Base-by-base conservation (phyloP, 2,113 vertebrate genomes). In the Columba janthina region DNA sequence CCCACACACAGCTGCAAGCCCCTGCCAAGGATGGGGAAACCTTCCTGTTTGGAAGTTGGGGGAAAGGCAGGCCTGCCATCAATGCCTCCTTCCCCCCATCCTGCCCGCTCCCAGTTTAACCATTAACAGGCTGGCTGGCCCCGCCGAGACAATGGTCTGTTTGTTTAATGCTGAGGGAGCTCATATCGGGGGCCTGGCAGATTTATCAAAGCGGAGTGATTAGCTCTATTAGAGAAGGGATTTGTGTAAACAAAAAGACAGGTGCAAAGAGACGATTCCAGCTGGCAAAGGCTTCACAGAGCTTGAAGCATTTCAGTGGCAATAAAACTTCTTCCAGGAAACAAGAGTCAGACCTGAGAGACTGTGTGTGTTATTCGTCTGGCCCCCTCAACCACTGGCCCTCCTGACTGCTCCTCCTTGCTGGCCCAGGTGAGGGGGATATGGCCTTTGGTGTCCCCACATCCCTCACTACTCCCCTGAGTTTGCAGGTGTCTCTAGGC, bases 231-330 rank as follows among this genome's bases (percentile, higher is more conserved):
- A 97, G 98, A 97, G 98, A 98, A 98, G 98, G 98, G 98, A 98
- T 98, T 98, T 98, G 97, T 98, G 98, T 98, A 98, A 99, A 99
- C 98, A 99, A 94, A 97, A 96, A 95, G 95, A 98, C 99, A 99
- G 98, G 98, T 99, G 99, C 98, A 95, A 88, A 97, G 96, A 94
- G 94, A 89, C 87, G 64, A 97, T 98, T 98, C 98, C 98, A 98
- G 98, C 98, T 97, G 98, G 84, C 50, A 96, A 96, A 92, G 93
- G 97, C 97, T 98, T 97, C 97, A 96, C 92, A 96, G 93, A 93
- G 85, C 93, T 96, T 54, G 81, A 92, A 87, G 93, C 90, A 88
- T 97, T 98, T 98, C 97, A 96, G 96, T 80, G 76, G 87, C 97
- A 98, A 98, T 98, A 98, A 98, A 97, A 97, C 87, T 93, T 96